Conservation (phyloP, 1,140 invertebrate genomes). For the Ostrea edulis region DNA sequence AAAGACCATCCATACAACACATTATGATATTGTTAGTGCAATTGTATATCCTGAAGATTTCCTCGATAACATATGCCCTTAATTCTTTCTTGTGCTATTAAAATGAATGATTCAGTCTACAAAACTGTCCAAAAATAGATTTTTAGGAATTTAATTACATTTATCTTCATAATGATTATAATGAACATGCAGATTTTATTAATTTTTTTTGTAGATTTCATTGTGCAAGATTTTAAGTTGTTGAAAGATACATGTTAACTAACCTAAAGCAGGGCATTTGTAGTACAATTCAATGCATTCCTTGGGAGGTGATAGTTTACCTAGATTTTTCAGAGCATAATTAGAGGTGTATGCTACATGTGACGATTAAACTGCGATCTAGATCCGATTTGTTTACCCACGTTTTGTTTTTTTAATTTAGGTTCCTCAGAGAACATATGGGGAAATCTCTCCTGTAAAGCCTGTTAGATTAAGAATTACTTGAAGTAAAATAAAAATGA, state of each 20-base stretch:
- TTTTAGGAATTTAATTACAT: background rate
- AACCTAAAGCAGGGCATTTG: background rate
- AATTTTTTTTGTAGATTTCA: background rate
- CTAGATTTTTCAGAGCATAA: background rate
- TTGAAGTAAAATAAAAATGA: background rate
- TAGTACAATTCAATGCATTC: background rate
- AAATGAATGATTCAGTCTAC: background rate
- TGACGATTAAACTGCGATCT: background rate
- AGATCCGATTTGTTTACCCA: background rate
- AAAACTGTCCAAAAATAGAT: background rate
- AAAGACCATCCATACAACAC: background rate
- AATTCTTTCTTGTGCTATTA: background rate
- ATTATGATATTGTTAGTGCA: constrained; percentile 23
- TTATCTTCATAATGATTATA: background rate
- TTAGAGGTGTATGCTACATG: background rate
- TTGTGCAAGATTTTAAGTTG: background rate
- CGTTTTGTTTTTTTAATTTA: too few relatives aligned
- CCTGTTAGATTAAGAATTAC: background rate
- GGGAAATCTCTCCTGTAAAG: too few relatives aligned
- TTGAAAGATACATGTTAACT: background rate
- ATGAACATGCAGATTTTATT: background rate
- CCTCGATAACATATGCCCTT: constrained; percentile 2
- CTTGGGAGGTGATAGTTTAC: background rate
- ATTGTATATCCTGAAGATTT: background rate
- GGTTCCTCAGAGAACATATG: background rate